phyloP scores from a whole-genome alignment of 2,797 vertebrate species.

The Lacerta bilineata region DNA sequence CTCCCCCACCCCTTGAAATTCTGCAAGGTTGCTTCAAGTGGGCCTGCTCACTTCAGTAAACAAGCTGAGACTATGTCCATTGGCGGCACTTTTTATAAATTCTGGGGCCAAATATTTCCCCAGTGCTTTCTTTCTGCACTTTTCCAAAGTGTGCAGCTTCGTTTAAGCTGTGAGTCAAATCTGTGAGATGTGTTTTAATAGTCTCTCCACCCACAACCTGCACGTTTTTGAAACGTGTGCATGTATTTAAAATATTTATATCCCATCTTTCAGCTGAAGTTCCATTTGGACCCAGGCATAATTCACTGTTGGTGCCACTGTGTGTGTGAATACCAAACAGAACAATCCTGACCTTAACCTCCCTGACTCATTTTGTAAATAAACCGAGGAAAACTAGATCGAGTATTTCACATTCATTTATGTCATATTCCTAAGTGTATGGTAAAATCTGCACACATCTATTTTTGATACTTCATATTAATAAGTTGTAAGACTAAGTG shows the following conservation, averaged over 20 bases:
- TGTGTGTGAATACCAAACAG: neutral
- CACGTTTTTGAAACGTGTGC: neutral
- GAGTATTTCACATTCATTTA: neutral
- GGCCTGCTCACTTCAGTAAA: neutral
- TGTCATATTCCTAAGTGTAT: neutral
- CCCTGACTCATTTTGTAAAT: neutral
- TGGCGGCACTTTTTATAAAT: neutral
- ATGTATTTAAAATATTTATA: neutral
- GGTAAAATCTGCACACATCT: neutral
- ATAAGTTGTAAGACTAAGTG: neutral
- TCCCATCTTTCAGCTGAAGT: neutral
- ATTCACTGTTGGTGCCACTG: neutral
- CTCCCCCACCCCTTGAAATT: neutral
- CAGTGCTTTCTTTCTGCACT: neutral
- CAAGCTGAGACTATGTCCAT: neutral
- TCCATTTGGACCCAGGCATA: neutral
- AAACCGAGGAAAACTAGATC: neutral
- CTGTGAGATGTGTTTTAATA: neutral
- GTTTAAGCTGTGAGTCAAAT: neutral
- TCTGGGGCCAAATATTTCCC: neutral
- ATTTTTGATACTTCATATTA: neutral
- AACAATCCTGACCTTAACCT: neutral
- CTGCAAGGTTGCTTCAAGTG: neutral
- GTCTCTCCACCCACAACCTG: neutral
- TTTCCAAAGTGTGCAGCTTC: no score